phyloP scores from a whole-genome alignment of 1,140 invertebrate species.

The Ostrea edulis region DNA sequence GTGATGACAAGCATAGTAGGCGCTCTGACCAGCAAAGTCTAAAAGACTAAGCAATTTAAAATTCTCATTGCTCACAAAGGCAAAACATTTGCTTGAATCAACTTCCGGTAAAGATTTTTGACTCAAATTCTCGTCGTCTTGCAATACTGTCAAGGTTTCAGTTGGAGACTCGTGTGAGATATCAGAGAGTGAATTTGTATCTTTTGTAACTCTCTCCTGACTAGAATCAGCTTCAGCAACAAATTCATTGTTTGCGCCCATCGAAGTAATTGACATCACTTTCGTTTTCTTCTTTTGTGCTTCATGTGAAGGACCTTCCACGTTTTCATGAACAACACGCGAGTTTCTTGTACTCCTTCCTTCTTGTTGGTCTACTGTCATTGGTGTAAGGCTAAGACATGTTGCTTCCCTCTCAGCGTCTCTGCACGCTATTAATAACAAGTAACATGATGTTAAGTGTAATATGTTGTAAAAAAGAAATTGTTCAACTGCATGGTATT shows the following conservation, averaged over 20 bases:
- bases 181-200: not conserved
- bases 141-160: not conserved
- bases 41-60: not conserved
- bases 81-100: not conserved
- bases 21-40: constrained; percentile 9
- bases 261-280: not conserved
- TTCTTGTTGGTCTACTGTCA: not conserved
- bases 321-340: not conserved
- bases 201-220: not conserved
- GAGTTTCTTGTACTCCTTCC: not conserved
- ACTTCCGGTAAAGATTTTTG: not conserved
- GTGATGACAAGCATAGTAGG: constrained; percentile 13
- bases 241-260: not conserved
- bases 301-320: not conserved
- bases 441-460: not conserved
- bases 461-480: too few relatives aligned
- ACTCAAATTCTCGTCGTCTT: not conserved
- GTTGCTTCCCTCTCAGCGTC: not conserved
- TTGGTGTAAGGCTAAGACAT: not conserved
- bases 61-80: not conserved
- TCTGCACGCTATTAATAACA: not conserved
- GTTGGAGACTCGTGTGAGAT: not conserved
- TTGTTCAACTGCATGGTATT: too few relatives aligned
- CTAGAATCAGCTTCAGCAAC: not conserved
- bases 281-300: not conserved